Conservation (phyloP, 2,797 vertebrate genomes). For the Pseudomugil tenellus region DNA sequence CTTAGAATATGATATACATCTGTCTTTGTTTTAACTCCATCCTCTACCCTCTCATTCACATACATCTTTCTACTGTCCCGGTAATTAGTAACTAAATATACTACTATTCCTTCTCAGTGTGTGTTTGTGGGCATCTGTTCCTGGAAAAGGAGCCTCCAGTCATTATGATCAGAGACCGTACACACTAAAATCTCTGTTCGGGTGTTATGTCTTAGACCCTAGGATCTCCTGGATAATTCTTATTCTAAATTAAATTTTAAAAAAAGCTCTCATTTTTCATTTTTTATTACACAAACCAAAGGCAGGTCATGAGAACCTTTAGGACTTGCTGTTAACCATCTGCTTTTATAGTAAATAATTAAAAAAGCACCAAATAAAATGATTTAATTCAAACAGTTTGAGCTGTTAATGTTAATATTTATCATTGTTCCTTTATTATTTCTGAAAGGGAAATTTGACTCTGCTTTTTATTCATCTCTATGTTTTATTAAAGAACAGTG, state of each 20-base stretch:
- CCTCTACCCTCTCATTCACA: conserved; percentile 22
- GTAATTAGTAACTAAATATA: conserved; percentile 31
- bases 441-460: too few species aligned
- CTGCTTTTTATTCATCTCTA: too few species aligned
- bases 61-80: conserved; percentile 14
- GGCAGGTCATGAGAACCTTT: too few species aligned
- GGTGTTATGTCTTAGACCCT: neutral
- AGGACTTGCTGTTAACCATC: too few species aligned
- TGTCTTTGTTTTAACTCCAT: conserved; percentile 34
- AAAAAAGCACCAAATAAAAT: too few species aligned
- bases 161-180: conserved; percentile 25
- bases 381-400: too few species aligned
- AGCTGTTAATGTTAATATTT: too few species aligned
- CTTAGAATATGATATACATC: conserved; percentile 26
- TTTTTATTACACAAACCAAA: too few species aligned
- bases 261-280: too few species aligned
- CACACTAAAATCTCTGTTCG: neutral
- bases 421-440: too few species aligned
- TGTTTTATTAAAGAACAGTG: too few species aligned
- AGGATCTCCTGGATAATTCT: neutral
- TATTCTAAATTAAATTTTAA: neutral
- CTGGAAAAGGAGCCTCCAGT: conserved; percentile 24
- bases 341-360: too few species aligned
- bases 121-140: conserved; percentile 43
- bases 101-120: neutral